These are phyloP conservation scores for Chymomyza caudatula DNA, from an alignment of 2,888 invertebrate genomes.

Conservation along the genomic window DNA sequence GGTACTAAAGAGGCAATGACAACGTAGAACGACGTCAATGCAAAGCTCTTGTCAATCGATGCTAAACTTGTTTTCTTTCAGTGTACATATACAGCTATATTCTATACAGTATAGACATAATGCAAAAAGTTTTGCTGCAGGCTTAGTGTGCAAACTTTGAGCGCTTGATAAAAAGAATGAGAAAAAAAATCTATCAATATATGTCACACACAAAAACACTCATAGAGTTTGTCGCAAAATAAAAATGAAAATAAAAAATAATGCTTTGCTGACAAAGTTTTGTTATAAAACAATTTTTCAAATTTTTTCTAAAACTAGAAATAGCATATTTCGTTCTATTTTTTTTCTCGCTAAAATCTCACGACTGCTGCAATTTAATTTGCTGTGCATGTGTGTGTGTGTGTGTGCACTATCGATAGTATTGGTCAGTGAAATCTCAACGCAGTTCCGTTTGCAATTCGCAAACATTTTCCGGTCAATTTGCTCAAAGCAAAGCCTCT, in stretches of 20 bases:
- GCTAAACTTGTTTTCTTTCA: neutral
- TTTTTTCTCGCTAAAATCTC: conserved; percentile 13
- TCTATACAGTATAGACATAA: neutral
- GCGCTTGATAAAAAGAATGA: conserved; percentile 42
- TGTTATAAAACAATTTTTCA: conserved; percentile 38
- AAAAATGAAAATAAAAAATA: neutral
- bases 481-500: conserved; percentile 38
- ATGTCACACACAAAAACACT: conserved; percentile 30
- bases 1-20: too few relatives aligned
- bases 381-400: conserved; percentile 24
- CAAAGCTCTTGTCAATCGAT: too few relatives aligned
- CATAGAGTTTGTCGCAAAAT: neutral
- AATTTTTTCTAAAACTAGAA: neutral
- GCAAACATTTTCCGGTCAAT: conserved; percentile 71
- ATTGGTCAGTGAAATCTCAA: conserved; percentile 39
- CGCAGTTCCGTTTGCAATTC: conserved; percentile 57
- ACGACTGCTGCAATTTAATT: conserved; percentile 46
- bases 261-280: conserved; percentile 30
- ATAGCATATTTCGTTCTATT: neutral
- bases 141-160: conserved; percentile 38
- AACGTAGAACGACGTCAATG: too few relatives aligned
- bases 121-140: conserved; percentile 34
- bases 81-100: neutral
- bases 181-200: conserved; percentile 44
- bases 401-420: conserved; percentile 34